Evolutionary conservation across 2,797 vertebrate species (phyloP).

Genomic region (Atherinosoma microstoma): DNA sequence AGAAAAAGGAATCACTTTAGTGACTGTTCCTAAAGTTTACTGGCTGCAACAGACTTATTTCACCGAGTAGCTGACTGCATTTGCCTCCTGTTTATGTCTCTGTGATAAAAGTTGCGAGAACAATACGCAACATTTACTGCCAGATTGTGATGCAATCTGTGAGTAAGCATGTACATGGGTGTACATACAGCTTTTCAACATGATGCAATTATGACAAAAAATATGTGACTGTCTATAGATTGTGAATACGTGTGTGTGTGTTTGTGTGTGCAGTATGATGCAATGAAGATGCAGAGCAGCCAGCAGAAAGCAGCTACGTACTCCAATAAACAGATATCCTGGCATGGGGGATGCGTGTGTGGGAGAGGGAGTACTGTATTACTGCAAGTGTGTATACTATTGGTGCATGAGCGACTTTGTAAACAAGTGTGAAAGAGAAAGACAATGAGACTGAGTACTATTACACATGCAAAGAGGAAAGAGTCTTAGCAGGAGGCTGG

Average conservation of each 20-base stretch:
- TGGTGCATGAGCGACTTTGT: conserved; percentile 58
- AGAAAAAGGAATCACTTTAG: background rate
- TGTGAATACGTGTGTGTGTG: conserved; percentile 12
- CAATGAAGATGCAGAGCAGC: conserved; percentile 41
- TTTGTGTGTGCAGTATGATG: conserved; percentile 41
- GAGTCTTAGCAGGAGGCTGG: conserved; percentile 60
- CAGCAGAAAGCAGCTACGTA: conserved; percentile 42
- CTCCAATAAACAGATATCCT: conserved; percentile 56
- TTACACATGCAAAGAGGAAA: conserved; percentile 61
- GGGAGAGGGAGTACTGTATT: conserved; percentile 49
- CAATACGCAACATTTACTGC: conserved; percentile 45
- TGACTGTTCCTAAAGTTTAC: background rate
- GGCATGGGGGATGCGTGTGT: conserved; percentile 36
- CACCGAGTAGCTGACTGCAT: background rate
- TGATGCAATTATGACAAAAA: conserved; percentile 50
- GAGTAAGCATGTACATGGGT: conserved; percentile 43
- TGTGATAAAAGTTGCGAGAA: conserved; percentile 49
- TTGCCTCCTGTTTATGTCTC: conserved; percentile 21
- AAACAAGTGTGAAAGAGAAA: conserved; percentile 66
- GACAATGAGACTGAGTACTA: conserved; percentile 50
- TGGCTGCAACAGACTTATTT: background rate
- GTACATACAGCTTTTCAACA: conserved; percentile 10
- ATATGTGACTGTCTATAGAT: conserved; percentile 45
- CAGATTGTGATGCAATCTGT: conserved; percentile 62
- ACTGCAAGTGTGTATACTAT: conserved; percentile 55